Percentiles rank a stretch among this genome's conserved stretches.
Evolutionary conservation across 2,113 vertebrate genomes (phyloP).

Genomic region (Nothocercus nigrocapillus): DNA sequence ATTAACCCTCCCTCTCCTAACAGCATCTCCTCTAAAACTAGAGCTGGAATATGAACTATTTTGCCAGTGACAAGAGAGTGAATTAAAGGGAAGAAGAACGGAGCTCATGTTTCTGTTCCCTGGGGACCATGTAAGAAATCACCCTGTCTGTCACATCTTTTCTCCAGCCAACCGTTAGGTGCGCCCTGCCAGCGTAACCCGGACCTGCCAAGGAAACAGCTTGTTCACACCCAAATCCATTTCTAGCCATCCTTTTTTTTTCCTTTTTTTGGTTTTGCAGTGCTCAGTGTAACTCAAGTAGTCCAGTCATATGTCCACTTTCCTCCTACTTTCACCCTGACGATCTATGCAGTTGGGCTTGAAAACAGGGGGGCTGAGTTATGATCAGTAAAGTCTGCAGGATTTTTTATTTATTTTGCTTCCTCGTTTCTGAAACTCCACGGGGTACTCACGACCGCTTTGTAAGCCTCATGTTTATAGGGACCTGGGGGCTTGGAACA

Average conservation of each 20-base stretch:
- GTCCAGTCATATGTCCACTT: slow-evolving; percentile 6
- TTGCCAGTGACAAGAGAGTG: not conserved
- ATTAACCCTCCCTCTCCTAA: slow-evolving; percentile 55
- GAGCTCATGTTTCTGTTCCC: not conserved
- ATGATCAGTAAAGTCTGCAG: not conserved
- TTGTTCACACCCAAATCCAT: slow-evolving; percentile 36
- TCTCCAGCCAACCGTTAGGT: not conserved
- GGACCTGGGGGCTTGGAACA: not conserved
- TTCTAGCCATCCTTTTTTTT: not conserved
- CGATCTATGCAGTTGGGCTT: not conserved
- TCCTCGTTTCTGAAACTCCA: not conserved
- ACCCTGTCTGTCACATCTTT: slow-evolving; percentile 32
- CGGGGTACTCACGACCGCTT: not conserved
- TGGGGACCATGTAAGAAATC: not conserved
- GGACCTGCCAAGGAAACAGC: slow-evolving; percentile 41
- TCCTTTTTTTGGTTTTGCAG: not conserved
- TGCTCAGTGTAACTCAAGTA: not conserved
- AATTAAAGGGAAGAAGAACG: not conserved
- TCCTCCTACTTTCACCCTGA: not conserved
- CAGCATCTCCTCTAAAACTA: not conserved
- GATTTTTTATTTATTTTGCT: not conserved
- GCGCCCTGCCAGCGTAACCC: slow-evolving; percentile 13
- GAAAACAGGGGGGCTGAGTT: not conserved
- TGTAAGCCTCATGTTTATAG: not conserved
- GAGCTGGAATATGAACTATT: not conserved